Conservation (phyloP, 2,113 vertebrate species). For the Oxygymnocypris stewartii region DNA sequence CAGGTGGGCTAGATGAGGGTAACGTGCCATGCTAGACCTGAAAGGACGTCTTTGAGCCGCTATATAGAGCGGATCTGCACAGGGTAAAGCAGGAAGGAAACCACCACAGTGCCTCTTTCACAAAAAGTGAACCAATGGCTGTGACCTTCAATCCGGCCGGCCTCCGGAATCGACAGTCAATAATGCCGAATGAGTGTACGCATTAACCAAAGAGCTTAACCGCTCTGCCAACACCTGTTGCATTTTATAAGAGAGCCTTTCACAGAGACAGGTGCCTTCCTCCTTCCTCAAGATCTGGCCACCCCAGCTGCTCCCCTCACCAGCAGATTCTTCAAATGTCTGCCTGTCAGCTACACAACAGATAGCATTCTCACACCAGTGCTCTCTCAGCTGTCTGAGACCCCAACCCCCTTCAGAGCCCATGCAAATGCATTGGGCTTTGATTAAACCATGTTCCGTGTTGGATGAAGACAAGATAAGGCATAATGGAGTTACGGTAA, state of each 20-base stretch:
- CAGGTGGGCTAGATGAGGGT: constrained; percentile 46
- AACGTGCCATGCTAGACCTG: constrained; percentile 51
- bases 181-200: constrained; percentile 59
- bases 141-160: constrained; percentile 63
- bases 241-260: constrained; percentile 73
- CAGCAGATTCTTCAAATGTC: constrained; percentile 68
- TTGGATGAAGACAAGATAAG: not conserved
- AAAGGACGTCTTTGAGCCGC: constrained; percentile 61
- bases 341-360: constrained; percentile 60
- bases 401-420: not conserved
- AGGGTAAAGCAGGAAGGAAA: constrained; percentile 65
- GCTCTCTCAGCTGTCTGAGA: constrained; percentile 44
- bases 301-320: constrained; percentile 71
- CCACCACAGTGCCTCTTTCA: constrained; percentile 42
- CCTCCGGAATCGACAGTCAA: constrained; percentile 60
- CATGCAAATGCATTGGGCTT: not conserved
- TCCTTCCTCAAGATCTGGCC: constrained; percentile 41
- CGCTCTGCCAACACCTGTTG: constrained; percentile 75
- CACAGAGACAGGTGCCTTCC: constrained; percentile 76
- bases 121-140: constrained; percentile 43
- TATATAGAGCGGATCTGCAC: constrained; percentile 59
- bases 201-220: constrained; percentile 65
- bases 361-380: constrained; percentile 49
- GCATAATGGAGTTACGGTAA: not conserved
- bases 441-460: constrained; percentile 12